These are phyloP conservation scores for Stichodactyla mertensii DNA, from an alignment of 64 coral and sea anemone species.

Conservation along the genomic window DNA sequence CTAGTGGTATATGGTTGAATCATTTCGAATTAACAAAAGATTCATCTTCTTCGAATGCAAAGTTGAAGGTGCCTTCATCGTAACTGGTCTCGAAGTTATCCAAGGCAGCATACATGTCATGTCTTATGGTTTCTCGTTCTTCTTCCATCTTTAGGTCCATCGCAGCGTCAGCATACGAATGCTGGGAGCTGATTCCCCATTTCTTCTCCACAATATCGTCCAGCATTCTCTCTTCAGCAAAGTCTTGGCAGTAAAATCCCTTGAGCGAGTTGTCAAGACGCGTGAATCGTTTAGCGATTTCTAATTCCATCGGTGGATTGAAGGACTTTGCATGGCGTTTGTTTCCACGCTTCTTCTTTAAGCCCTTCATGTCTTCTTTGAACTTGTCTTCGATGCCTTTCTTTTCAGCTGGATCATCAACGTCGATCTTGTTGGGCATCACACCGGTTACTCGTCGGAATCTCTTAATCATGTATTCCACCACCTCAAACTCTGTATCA, in stretches of 20 bases:
- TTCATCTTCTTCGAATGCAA: constrained; percentile 28
- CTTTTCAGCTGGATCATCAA: constrained; percentile 51
- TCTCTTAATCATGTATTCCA: constrained; percentile 74
- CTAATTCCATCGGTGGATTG: constrained; percentile 17
- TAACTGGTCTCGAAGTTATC: constrained; percentile 54
- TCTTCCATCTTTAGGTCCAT: constrained; percentile 61
- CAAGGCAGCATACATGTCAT: constrained; percentile 78
- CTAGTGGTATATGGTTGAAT: not conserved
- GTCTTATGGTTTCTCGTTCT: constrained; percentile 46
- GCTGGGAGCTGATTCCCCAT: constrained; percentile 61
- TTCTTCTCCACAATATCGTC: constrained; percentile 76
- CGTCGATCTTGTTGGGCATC: constrained; percentile 62
- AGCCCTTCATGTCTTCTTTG: constrained; percentile 47
- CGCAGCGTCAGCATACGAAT: constrained; percentile 54
- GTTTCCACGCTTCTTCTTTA: constrained; percentile 43
- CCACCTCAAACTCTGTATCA: constrained; percentile 74
- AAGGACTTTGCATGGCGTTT: constrained; percentile 31
- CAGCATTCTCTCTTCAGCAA: constrained; percentile 73
- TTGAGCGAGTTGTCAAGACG: constrained; percentile 70
- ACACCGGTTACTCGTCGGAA: constrained; percentile 73
- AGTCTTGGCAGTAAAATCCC: constrained; percentile 81
- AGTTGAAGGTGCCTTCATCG: constrained; percentile 29
- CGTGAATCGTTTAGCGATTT: constrained; percentile 58
- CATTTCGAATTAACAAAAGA: not conserved
- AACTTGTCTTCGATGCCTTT: constrained; percentile 52